Percentiles rank a stretch among this genome's conserved stretches.
These are phyloP conservation scores for Melikaiella ostensackeni DNA, from an alignment of 2,888 invertebrate species.

Conservation along the genomic window DNA sequence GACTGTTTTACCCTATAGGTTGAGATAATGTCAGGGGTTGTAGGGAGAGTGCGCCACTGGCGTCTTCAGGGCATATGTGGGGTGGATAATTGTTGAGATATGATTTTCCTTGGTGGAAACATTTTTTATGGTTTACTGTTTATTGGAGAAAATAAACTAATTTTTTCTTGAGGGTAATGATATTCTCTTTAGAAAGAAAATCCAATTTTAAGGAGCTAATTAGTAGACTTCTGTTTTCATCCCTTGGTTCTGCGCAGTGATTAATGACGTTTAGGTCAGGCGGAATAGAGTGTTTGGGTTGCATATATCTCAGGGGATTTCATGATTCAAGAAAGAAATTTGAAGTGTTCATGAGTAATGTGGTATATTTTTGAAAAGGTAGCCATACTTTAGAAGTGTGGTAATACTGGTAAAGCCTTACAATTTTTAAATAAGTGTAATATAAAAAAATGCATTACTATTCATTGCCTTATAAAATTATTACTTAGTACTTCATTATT, in stretches of 20 bases:
- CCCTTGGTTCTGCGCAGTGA: background rate
- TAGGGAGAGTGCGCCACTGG: slow-evolving; percentile 41
- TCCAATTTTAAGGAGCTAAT: background rate
- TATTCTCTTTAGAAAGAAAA: background rate
- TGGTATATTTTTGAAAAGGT: too few species aligned
- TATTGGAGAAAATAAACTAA: background rate
- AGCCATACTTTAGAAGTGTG: too few species aligned
- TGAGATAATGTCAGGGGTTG: background rate
- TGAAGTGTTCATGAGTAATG: too few species aligned
- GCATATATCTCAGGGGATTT: background rate
- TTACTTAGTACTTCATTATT: too few species aligned
- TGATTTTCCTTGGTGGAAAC: background rate
- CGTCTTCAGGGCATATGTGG: background rate
- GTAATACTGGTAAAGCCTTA: too few species aligned
- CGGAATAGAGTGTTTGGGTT: background rate
- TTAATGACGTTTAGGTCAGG: background rate
- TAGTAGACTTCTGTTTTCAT: background rate
- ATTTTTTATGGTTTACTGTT: background rate
- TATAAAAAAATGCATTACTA: too few species aligned
- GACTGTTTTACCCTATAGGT: slow-evolving; percentile 46
- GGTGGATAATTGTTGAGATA: background rate
- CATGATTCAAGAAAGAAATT: background rate
- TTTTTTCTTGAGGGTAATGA: background rate
- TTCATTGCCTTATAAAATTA: too few species aligned
- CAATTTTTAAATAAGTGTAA: too few species aligned